These are phyloP conservation scores for Cyrtorhinus lividipennis DNA, from an alignment of 1,140 invertebrate species.

Conservation along the genomic window DNA sequence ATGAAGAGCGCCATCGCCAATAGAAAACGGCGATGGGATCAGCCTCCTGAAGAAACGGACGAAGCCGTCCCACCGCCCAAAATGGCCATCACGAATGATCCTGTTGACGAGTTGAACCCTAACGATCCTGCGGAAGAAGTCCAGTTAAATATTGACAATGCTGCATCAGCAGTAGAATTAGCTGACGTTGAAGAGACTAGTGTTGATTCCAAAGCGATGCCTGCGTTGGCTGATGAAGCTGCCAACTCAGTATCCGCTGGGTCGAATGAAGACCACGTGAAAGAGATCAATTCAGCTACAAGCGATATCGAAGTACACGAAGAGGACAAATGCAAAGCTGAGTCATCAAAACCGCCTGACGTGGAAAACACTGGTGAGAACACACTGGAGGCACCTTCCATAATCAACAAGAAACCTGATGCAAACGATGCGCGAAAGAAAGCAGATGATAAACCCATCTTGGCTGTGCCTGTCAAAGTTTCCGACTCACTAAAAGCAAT, in stretches of 20 bases:
- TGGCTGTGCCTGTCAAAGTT: background rate
- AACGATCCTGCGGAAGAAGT: background rate
- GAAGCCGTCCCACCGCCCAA: background rate
- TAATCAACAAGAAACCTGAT: background rate
- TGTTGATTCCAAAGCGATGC: too few relatives aligned
- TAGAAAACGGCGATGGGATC: constrained; percentile 21
- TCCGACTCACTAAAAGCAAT: constrained; percentile 7
- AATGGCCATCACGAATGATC: background rate
- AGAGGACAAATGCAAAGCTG: too few relatives aligned
- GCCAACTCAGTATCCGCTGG: too few relatives aligned
- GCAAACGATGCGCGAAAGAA: background rate
- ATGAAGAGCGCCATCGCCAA: constrained; percentile 17
- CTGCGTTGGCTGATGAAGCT: too few relatives aligned
- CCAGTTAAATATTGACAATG: background rate
- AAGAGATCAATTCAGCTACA: too few relatives aligned
- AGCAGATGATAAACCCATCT: background rate
- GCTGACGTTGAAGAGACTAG: background rate
- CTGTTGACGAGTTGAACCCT: background rate
- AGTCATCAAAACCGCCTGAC: too few relatives aligned
- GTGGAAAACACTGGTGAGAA: too few relatives aligned
- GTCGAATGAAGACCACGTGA: too few relatives aligned
- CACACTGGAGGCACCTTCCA: background rate
- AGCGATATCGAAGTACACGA: too few relatives aligned
- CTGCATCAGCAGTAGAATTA: background rate
- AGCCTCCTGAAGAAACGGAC: background rate